phyloP scores from a whole-genome alignment of 2,888 invertebrate species.

The Blastobasis adustella region DNA sequence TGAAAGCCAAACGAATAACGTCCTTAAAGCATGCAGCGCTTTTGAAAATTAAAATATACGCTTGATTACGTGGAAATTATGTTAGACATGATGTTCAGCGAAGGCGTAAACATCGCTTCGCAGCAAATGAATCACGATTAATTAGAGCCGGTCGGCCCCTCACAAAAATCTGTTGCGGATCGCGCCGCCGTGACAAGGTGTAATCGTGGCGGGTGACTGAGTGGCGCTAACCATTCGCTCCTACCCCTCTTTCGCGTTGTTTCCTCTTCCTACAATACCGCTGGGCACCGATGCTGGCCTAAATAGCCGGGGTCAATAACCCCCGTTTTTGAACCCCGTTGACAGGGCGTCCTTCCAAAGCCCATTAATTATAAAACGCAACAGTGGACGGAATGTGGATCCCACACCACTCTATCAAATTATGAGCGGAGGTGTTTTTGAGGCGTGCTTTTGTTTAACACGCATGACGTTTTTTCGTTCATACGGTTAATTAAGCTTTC shows the following conservation, averaged over 20 bases:
- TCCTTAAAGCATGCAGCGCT: no score
- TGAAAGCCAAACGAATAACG: no score
- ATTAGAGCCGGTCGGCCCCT: not conserved
- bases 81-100: no score
- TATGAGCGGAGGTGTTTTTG: conserved; percentile 12
- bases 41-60: no score
- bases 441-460: conserved; percentile 4
- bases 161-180: conserved; percentile 6
- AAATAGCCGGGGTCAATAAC: conserved; percentile 62
- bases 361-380: conserved; percentile 18
- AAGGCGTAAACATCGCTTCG: no score
- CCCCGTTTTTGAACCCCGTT: conserved; percentile 26
- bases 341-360: no score
- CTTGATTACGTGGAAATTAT: no score
- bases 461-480: not conserved
- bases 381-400: conserved; percentile 53
- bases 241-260: conserved; percentile 42
- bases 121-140: no score
- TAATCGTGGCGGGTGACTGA: conserved; percentile 17
- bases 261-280: conserved; percentile 39
- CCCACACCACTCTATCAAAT: conserved; percentile 38
- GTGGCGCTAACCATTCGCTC: conserved; percentile 21
- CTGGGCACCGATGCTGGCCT: conserved; percentile 53
- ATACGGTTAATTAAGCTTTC: not conserved
- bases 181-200: conserved; percentile 12